Evolutionary conservation across 2,888 invertebrate genomes (phyloP), one percentile per base, ranked within the genome.

Genomic region (Phalera bucephala): DNA sequence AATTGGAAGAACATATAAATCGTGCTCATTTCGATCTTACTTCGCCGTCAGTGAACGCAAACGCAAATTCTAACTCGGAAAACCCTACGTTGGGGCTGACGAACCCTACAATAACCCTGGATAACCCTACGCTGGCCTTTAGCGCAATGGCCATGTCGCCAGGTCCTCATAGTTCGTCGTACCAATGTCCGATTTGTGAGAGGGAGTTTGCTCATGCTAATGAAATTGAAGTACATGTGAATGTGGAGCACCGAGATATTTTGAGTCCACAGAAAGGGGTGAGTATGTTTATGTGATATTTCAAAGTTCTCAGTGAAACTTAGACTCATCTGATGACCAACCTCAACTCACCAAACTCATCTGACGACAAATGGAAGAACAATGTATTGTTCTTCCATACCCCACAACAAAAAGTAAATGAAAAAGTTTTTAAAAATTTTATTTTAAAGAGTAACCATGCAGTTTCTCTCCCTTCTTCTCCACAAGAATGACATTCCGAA

Each of bases 161-260:
- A 1, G 85, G 83, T 0, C 82, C 89, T 4, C 82, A 91, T 27
- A 72, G 80, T 11, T 88, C 90, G 0, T 71, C 91, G 6, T 94
- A 92, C 58, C 93, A 94, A 49, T 96, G 96, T 70, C 96, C 96
- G 0, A 91, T 96, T 27, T 96, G 96, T 79, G 92, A 93, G 41
- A 92, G 92, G 51, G 91, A 92, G 31, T 95, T 95, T 68, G 90
- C 92, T 29, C 93, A 93, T 55, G 93, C 93, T n/a, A 92, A 94
- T 1, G 95, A 95, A 71, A 91, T 96, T 32, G 96, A 96, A 77
- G 80, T 95, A 31, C 97, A 97, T 70, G 96, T 96, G 0, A 96
- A 96, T 81, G 94, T 95, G 38, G 95, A 95, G 63, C 96, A 96
- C 72, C 91, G 93, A 64, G 96, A 96, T 82, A 94, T 95, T 54